Percentiles rank a stretch among this genome's conserved stretches.
Conservation (phyloP, 37 sponge, comb jelly and placozoan species). For the Trichoplax adhaerens region DNA sequence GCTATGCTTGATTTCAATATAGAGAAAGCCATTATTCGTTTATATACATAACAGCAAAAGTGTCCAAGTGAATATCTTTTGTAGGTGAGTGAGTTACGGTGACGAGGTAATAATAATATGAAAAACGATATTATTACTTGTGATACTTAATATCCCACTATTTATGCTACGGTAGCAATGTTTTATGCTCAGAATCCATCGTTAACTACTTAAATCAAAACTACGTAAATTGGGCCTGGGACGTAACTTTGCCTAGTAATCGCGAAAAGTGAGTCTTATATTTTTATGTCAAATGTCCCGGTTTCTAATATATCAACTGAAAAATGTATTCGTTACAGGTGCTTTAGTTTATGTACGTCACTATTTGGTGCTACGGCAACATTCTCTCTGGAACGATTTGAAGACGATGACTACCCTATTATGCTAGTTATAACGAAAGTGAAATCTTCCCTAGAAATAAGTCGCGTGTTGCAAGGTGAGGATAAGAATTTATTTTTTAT, state of each 20-base stretch:
- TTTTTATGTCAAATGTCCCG: too few relatives aligned
- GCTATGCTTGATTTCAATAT: not conserved
- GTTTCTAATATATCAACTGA: too few relatives aligned
- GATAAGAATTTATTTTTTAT: not conserved
- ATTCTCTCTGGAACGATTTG: conserved; percentile 31
- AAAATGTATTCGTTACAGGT: conserved; percentile 6
- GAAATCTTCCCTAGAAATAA: conserved; percentile 32
- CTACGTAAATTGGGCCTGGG: conserved; percentile 85
- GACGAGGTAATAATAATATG: not conserved
- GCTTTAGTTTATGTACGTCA: conserved; percentile 48
- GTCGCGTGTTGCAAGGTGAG: conserved; percentile 55
- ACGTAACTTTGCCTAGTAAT: conserved; percentile 42
- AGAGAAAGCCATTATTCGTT: conserved; percentile 60
- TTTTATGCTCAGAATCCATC: conserved; percentile 60
- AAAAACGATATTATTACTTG: too few relatives aligned
- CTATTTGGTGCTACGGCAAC: conserved; percentile 42
- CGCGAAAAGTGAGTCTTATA: not conserved
- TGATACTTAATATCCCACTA: not conserved
- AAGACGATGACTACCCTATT: conserved; percentile 54
- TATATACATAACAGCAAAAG: conserved; percentile 80
- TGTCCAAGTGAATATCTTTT: conserved; percentile 79
- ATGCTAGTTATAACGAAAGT: conserved; percentile 57
- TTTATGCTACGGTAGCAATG: conserved; percentile 17
- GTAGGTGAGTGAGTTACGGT: conserved; percentile 23
- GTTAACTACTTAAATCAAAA: conserved; percentile 51